A percentile compares a stretch with the other conserved stretches of the same genome.
Evolutionary conservation across 2,888 invertebrate species (phyloP).

Genomic region (Drosophila meridiana): DNA sequence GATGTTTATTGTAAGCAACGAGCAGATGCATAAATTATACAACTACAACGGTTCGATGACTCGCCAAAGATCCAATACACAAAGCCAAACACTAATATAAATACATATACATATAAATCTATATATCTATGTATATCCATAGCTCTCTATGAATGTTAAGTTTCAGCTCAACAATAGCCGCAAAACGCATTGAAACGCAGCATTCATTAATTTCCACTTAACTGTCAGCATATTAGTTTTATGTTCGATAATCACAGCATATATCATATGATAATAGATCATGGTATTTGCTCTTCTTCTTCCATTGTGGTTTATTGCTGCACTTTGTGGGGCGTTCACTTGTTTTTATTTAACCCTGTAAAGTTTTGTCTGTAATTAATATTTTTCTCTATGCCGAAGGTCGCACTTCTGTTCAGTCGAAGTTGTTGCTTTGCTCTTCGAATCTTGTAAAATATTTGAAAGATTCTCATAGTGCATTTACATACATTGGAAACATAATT

Average conservation of each 20-base stretch:
- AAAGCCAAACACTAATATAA: slow-evolving; percentile 33
- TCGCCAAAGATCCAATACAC: slow-evolving; percentile 31
- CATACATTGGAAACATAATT: slow-evolving; percentile 4
- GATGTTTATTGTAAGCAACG: slow-evolving; percentile 48
- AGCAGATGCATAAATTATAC: slow-evolving; percentile 59
- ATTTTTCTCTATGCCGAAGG: slow-evolving; percentile 36
- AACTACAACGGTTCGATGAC: slow-evolving; percentile 48
- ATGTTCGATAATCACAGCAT: slow-evolving; percentile 48
- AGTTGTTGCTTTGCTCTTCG: slow-evolving; percentile 12
- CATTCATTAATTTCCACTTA: slow-evolving; percentile 52
- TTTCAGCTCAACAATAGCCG: slow-evolving; percentile 29
- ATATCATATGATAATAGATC: slow-evolving; percentile 41
- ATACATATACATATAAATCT: background rate
- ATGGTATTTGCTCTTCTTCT: slow-evolving; percentile 19
- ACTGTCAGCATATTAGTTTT: slow-evolving; percentile 67
- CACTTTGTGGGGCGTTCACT: slow-evolving; percentile 43
- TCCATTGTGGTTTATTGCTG: slow-evolving; percentile 22
- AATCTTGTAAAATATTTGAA: slow-evolving; percentile 1
- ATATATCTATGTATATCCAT: background rate
- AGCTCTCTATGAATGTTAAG: slow-evolving; percentile 1
- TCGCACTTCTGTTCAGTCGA: slow-evolving; percentile 8
- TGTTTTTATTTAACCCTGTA: slow-evolving; percentile 22
- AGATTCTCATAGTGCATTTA: slow-evolving; percentile 6
- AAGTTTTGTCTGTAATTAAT: slow-evolving; percentile 21
- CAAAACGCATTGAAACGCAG: slow-evolving; percentile 39